A percentile compares a stretch with the other conserved stretches of the same genome.
Evolutionary conservation across 2,888 invertebrate species (phyloP).

Genomic region (Phorcus lineatus): DNA sequence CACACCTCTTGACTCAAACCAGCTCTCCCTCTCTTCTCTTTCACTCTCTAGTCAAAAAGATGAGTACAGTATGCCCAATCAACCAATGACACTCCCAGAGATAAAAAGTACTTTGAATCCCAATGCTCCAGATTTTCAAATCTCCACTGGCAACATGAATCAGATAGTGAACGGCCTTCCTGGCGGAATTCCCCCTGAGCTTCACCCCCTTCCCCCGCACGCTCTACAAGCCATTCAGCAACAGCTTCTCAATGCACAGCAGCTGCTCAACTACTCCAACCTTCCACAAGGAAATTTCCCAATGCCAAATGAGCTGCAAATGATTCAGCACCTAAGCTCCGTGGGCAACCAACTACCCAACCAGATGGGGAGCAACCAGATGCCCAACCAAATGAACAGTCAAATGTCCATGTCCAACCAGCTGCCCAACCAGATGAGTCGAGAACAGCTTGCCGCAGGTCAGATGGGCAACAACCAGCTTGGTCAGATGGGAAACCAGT

Average conservation of each 20-base stretch:
- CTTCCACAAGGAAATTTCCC: slow-evolving; percentile 5
- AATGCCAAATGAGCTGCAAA: slow-evolving; percentile 1
- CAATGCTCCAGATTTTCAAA: slow-evolving; percentile 84
- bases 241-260: slow-evolving; percentile 51
- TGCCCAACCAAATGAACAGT: slow-evolving; percentile 41
- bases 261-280: slow-evolving; percentile 34
- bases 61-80: slow-evolving; percentile 71
- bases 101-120: slow-evolving; percentile 83
- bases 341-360: not conserved
- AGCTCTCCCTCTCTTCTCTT: slow-evolving; percentile 43
- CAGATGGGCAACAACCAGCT: slow-evolving; percentile 10
- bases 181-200: slow-evolving; percentile 39
- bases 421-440: not conserved
- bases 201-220: slow-evolving; percentile 36
- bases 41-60: slow-evolving; percentile 58
- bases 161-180: slow-evolving; percentile 38
- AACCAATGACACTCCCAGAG: slow-evolving; percentile 75
- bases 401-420: slow-evolving; percentile 20
- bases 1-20: slow-evolving; percentile 36
- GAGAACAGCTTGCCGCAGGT: not conserved
- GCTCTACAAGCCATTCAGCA: slow-evolving; percentile 49
- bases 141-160: slow-evolving; percentile 33
- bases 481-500: slow-evolving; percentile 3
- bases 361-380: not conserved
- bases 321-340: not conserved